phyloP scores from a whole-genome alignment of 2,888 invertebrate genomes.

The Cephus pygmeus region DNA sequence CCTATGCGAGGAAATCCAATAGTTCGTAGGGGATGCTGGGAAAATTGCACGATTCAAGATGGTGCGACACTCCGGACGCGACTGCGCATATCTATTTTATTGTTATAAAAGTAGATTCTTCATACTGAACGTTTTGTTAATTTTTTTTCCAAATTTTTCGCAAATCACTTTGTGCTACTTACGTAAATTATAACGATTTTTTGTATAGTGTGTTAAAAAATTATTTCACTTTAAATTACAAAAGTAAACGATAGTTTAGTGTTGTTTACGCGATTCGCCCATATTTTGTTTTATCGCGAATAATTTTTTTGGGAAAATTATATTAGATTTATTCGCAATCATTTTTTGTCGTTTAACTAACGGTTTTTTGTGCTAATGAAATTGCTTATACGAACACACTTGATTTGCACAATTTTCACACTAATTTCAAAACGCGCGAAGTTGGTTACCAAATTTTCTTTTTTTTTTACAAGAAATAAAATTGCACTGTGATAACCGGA shows the following conservation, averaged over 20 bases:
- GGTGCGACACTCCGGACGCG: conserved; percentile 18
- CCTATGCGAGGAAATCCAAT: conserved; percentile 13
- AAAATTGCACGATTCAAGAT: conserved; percentile 23
- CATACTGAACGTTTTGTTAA: not conserved
- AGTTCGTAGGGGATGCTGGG: not conserved
- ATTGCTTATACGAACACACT: not conserved
- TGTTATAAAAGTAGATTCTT: not conserved
- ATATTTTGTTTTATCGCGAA: not conserved
- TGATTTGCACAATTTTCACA: not conserved
- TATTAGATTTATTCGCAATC: not conserved
- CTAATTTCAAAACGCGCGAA: not conserved
- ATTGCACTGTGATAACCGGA: not conserved
- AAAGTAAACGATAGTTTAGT: not conserved
- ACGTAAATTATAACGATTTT: not conserved
- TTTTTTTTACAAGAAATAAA: not conserved
- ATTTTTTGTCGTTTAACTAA: no score
- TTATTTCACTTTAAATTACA: not conserved
- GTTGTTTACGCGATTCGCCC: not conserved
- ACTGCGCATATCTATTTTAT: not conserved
- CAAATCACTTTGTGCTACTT: not conserved
- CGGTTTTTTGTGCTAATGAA: not conserved
- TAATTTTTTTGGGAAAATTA: not conserved
- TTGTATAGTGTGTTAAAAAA: not conserved
- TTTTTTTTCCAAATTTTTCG: not conserved
- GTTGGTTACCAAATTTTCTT: not conserved